Conservation (phyloP, 1,140 invertebrate species). For the Platyura marginata region DNA sequence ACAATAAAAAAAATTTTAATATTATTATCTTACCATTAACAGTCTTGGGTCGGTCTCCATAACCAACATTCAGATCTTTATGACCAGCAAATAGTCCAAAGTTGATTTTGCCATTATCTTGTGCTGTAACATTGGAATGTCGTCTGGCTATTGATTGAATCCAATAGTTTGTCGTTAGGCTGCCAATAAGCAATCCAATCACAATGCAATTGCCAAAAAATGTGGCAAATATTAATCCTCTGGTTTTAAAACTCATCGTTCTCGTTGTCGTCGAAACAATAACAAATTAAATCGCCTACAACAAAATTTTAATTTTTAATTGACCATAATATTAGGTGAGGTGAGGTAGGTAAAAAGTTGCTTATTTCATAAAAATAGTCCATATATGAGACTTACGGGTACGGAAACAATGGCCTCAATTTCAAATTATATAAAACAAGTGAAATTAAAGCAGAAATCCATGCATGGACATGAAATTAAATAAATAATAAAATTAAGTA, state of each 20-base stretch:
- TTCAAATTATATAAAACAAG: too few species aligned
- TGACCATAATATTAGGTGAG: too few species aligned
- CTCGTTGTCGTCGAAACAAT: too few species aligned
- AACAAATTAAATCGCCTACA: too few species aligned
- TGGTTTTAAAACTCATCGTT: slow-evolving; percentile 17
- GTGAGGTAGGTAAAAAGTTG: too few species aligned
- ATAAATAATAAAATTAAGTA: too few species aligned
- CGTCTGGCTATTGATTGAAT: slow-evolving; percentile 54
- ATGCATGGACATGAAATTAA: too few species aligned
- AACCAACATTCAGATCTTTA: slow-evolving; percentile 63
- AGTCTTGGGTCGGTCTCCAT: slow-evolving; percentile 46
- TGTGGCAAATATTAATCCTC: slow-evolving; percentile 58
- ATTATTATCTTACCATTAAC: slow-evolving; percentile 12
- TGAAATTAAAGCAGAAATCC: too few species aligned
- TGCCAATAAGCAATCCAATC: slow-evolving; percentile 62
- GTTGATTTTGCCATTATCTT: slow-evolving; percentile 57
- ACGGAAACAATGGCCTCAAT: too few species aligned
- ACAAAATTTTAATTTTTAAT: too few species aligned
- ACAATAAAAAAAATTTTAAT: not conserved
- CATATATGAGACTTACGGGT: too few species aligned
- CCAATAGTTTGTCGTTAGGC: slow-evolving; percentile 79
- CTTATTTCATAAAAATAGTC: too few species aligned
- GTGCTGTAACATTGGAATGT: slow-evolving; percentile 35
- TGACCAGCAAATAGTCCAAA: slow-evolving; percentile 72
- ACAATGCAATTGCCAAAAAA: slow-evolving; percentile 71